Percentiles rank a stretch among this genome's conserved stretches.
phyloP scores from a whole-genome alignment of 2,888 invertebrate genomes.

The Busseola fusca region DNA sequence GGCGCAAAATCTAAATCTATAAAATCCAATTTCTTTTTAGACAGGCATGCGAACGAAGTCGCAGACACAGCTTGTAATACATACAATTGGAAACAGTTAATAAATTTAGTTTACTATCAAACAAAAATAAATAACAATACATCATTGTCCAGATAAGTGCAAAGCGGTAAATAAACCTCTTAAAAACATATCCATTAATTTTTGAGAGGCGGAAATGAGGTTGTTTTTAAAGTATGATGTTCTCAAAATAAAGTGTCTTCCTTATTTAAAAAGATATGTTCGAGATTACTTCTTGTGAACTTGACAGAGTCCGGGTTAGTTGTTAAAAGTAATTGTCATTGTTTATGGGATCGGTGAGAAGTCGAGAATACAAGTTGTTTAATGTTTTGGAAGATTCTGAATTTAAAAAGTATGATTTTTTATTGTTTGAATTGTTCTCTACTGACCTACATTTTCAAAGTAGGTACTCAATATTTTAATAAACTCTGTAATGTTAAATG shows the following conservation, averaged over 20 bases:
- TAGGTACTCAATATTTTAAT: too few relatives aligned
- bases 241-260: slow-evolving; percentile 54
- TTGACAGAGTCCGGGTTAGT: slow-evolving; percentile 54
- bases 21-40: not conserved
- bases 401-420: not conserved
- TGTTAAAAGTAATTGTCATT: slow-evolving; percentile 40
- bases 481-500: too few relatives aligned
- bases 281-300: slow-evolving; percentile 45
- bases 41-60: not conserved
- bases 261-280: slow-evolving; percentile 49
- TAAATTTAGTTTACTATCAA: slow-evolving; percentile 23
- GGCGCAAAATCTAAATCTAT: not conserved
- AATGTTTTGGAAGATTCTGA: not conserved
- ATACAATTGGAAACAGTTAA: slow-evolving; percentile 14
- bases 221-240: slow-evolving; percentile 42
- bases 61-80: not conserved
- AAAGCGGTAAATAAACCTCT: slow-evolving; percentile 44
- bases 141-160: slow-evolving; percentile 41
- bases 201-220: slow-evolving; percentile 56
- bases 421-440: not conserved
- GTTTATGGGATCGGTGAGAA: slow-evolving; percentile 30
- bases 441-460: not conserved
- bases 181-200: slow-evolving; percentile 53
- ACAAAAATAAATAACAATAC: slow-evolving; percentile 41
- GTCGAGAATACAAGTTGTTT: slow-evolving; percentile 2